phyloP scores from a whole-genome alignment of 2,888 invertebrate genomes.

The Proisotoma minuta region DNA sequence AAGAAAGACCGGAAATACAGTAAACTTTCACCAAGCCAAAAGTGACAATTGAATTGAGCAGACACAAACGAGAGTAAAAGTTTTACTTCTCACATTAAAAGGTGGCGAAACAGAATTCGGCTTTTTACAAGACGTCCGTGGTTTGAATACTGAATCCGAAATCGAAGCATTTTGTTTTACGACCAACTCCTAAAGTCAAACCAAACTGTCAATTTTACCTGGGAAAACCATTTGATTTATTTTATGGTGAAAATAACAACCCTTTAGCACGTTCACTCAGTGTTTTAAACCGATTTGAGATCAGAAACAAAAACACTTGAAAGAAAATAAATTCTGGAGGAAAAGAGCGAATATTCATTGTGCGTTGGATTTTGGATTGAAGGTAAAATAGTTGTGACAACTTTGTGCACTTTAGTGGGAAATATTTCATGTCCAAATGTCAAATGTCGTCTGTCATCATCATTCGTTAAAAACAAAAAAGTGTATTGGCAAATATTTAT shows the following conservation, averaged over 20 bases:
- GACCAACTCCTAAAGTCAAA: slow-evolving; percentile 1
- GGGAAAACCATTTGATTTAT: slow-evolving; percentile 17
- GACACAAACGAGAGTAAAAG: neutral
- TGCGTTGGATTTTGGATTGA: neutral
- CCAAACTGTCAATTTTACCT: slow-evolving; percentile 18
- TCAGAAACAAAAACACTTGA: slow-evolving; percentile 11
- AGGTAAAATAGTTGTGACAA: neutral
- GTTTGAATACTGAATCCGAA: slow-evolving; percentile 6
- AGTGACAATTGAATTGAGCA: neutral
- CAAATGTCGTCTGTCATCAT: slow-evolving; percentile 14
- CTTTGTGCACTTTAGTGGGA: neutral
- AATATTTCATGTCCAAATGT: neutral
- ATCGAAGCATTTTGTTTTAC: slow-evolving; percentile 2
- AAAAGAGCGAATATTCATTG: neutral
- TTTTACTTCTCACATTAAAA: neutral
- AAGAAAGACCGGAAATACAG: too few species aligned
- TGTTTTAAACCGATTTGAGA: neutral
- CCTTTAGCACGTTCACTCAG: slow-evolving; percentile 3
- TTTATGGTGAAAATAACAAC: neutral
- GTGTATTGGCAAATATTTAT: slow-evolving; percentile 10
- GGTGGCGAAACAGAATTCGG: neutral
- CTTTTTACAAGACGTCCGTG: slow-evolving; percentile 6
- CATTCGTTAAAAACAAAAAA: neutral
- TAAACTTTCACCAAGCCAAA: too few species aligned
- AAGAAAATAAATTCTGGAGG: slow-evolving; percentile 1